Evolutionary conservation across 2,797 vertebrate species (phyloP).

Genomic region (Sebastes flavidus): DNA sequence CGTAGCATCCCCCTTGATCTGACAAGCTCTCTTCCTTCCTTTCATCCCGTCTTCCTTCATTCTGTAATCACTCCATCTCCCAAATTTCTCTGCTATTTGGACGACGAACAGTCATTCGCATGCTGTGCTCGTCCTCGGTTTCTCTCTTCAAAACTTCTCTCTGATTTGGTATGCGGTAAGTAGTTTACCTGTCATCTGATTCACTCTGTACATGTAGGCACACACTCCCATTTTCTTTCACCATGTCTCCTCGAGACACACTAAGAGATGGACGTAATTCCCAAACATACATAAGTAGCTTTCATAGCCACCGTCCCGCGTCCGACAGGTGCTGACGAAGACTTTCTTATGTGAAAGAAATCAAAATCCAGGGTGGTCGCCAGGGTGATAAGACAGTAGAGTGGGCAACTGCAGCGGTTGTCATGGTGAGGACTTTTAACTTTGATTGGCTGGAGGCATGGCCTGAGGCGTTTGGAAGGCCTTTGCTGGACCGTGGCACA

Average conservation of each 20-base stretch:
- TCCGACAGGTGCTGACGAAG: conserved; percentile 21
- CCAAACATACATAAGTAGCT: neutral
- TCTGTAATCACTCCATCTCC: conserved; percentile 53
- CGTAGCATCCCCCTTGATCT: conserved; percentile 53
- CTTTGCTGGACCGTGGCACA: conserved; percentile 43
- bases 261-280: neutral
- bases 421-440: conserved; percentile 67
- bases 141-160: conserved; percentile 39
- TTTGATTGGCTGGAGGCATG: conserved; percentile 65
- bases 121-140: conserved; percentile 3
- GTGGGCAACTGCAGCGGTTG: conserved; percentile 47
- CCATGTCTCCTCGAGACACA: neutral
- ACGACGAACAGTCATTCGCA: conserved; percentile 35
- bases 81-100: conserved; percentile 38
- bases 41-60: conserved; percentile 46
- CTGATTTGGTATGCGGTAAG: conserved; percentile 48
- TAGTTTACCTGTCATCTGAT: conserved; percentile 52
- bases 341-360: conserved; percentile 19
- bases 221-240: neutral
- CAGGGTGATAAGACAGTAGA: conserved; percentile 34
- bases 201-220: conserved; percentile 19
- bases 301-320: neutral
- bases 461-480: conserved; percentile 58
- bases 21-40: conserved; percentile 49
- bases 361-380: conserved; percentile 38